Conservation (phyloP, 2,888 invertebrate genomes). For the Mellilla xanthometata region DNA sequence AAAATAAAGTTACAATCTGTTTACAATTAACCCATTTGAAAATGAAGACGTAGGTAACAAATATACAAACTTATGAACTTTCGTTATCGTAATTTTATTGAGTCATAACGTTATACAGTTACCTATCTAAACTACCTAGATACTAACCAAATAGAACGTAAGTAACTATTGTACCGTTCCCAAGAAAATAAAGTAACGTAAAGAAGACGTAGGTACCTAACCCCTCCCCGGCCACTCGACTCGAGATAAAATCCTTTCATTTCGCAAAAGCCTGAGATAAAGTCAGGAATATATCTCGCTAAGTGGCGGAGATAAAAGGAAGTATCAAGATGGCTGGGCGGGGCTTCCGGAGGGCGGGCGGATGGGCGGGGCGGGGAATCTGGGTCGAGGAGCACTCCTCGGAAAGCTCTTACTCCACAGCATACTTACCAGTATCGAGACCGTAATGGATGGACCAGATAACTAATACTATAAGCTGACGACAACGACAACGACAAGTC, state of each 20-base stretch:
- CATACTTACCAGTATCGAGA: conserved; percentile 23
- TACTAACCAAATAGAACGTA: too few species aligned
- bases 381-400: conserved; percentile 62
- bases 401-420: conserved; percentile 42
- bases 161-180: neutral
- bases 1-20: conserved; percentile 17
- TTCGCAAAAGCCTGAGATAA: conserved; percentile 36
- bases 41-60: too few species aligned
- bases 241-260: conserved; percentile 23
- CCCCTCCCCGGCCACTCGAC: conserved; percentile 2
- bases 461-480: conserved; percentile 4
- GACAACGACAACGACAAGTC: too few species aligned
- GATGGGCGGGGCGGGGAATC: conserved; percentile 52
- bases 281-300: conserved; percentile 46
- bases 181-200: conserved; percentile 13
- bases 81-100: too few species aligned
- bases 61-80: too few species aligned
- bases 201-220: neutral
- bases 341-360: conserved; percentile 48
- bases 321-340: conserved; percentile 42
- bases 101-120: too few species aligned
- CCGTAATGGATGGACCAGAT: conserved; percentile 42
- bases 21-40: too few species aligned
- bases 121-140: too few species aligned
- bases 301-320: conserved; percentile 31